Percentiles rank a stretch among this genome's conserved stretches.
phyloP scores from a whole-genome alignment of 1,140 invertebrate species.

The Drosophila pseudoobscura region DNA sequence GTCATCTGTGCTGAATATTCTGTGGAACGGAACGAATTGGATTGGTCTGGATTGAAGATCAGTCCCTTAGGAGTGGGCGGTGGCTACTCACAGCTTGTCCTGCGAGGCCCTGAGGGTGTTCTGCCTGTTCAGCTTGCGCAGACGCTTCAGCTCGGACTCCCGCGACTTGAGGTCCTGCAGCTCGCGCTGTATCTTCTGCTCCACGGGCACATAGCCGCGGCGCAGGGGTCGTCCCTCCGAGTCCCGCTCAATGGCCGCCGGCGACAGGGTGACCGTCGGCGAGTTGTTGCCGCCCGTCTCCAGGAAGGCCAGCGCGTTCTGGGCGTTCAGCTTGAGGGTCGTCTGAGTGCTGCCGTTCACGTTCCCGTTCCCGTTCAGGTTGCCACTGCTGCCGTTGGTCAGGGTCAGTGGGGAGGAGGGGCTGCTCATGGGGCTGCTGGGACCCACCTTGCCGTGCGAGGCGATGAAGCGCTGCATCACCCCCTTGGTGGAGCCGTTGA shows the following conservation, averaged over 20 bases:
- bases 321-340: conserved; percentile 60
- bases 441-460: conserved; percentile 87
- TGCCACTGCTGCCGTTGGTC: conserved; percentile 56
- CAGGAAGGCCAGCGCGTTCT: conserved; percentile 61
- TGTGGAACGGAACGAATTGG: conserved; percentile 4
- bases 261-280: conserved; percentile 59
- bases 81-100: conserved; percentile 80
- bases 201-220: conserved; percentile 88
- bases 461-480: conserved; percentile 91
- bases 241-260: conserved; percentile 83
- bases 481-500: conserved; percentile 87
- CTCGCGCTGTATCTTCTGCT: conserved; percentile 91
- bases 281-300: conserved; percentile 33
- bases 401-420: conserved; percentile 16
- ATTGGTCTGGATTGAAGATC: too few relatives aligned
- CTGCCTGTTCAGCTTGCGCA: conserved; percentile 83
- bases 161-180: conserved; percentile 89
- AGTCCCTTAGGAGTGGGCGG: neutral
- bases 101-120: conserved; percentile 84
- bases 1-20: conserved; percentile 64
- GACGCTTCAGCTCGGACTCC: conserved; percentile 89
- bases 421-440: conserved; percentile 37
- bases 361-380: conserved; percentile 68
- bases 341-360: conserved; percentile 5
- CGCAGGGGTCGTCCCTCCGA: conserved; percentile 85